Evolutionary conservation across 1,140 invertebrate species (phyloP).

Genomic region (Orchesella cincta): DNA sequence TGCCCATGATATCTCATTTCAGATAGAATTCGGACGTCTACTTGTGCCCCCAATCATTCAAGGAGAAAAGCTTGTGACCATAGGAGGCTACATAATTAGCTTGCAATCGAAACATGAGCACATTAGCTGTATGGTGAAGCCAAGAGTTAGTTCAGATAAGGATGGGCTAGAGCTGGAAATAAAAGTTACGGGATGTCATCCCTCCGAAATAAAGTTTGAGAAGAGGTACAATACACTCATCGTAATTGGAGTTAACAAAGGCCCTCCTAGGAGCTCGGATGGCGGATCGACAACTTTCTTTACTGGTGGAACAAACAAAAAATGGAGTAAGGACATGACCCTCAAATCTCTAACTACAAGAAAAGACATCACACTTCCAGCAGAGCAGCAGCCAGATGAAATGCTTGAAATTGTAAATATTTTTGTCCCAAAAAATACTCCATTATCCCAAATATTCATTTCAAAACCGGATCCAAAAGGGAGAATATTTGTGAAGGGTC

Average conservation of each 20-base stretch:
- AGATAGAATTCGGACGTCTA: no score
- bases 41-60: neutral
- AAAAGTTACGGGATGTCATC: neutral
- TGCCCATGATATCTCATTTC: no score
- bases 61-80: neutral
- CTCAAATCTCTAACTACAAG: neutral
- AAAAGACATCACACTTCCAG: neutral
- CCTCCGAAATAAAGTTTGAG: neutral
- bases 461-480: neutral
- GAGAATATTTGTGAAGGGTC: neutral
- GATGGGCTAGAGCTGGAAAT: neutral
- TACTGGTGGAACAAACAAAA: neutral
- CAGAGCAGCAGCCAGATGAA: neutral
- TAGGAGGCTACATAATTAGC: conserved; percentile 1
- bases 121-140: neutral
- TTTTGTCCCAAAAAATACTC: neutral
- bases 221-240: conserved; percentile 1
- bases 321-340: neutral
- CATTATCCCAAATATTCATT: neutral
- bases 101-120: neutral
- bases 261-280: neutral
- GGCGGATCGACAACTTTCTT: no score
- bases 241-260: neutral
- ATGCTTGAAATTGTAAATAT: neutral
- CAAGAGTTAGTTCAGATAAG: neutral